These are phyloP conservation scores for Scaptomyza hsui DNA, from an alignment of 1,140 invertebrate species.

Conservation along the genomic window DNA sequence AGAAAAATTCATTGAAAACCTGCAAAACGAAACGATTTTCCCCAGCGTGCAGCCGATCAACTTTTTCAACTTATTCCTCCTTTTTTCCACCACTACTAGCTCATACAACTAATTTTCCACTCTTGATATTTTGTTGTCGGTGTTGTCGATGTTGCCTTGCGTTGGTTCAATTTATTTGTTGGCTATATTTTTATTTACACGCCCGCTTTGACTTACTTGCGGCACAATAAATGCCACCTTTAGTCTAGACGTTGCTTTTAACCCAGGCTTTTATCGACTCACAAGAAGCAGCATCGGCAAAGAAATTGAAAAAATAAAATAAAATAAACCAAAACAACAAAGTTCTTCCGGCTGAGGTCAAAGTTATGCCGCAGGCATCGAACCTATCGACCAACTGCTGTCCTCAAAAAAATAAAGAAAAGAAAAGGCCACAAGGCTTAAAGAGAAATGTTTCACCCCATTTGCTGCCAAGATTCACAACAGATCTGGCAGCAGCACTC, in stretches of 20 bases:
- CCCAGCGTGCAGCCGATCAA: slow-evolving; percentile 38
- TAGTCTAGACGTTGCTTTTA: slow-evolving; percentile 62
- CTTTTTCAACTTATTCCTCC: slow-evolving; percentile 35
- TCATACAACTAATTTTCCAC: slow-evolving; percentile 38
- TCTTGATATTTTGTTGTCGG: slow-evolving; percentile 12
- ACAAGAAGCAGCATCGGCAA: background rate
- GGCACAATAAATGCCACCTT: slow-evolving; percentile 66
- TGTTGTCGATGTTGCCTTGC: slow-evolving; percentile 33
- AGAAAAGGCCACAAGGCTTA: background rate
- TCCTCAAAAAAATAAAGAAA: background rate
- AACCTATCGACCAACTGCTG: slow-evolving; percentile 2
- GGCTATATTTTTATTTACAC: slow-evolving; percentile 57
- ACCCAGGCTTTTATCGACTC: slow-evolving; percentile 34
- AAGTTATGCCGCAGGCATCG: slow-evolving; percentile 8
- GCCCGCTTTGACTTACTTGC: slow-evolving; percentile 66
- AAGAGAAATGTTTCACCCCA: background rate
- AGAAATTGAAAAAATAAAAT: slow-evolving; percentile 4
- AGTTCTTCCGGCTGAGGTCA: slow-evolving; percentile 16
- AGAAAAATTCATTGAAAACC: slow-evolving; percentile 35
- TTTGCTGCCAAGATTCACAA: background rate
- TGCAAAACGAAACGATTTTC: slow-evolving; percentile 37
- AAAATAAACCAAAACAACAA: slow-evolving; percentile 11
- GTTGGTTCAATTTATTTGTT: slow-evolving; percentile 54
- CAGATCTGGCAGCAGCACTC: background rate
- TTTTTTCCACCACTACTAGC: background rate